Evolutionary conservation across 2,888 invertebrate genomes (phyloP), one percentile per base, ranked within the genome.

Genomic region (Pachydiplax longipennis): DNA sequence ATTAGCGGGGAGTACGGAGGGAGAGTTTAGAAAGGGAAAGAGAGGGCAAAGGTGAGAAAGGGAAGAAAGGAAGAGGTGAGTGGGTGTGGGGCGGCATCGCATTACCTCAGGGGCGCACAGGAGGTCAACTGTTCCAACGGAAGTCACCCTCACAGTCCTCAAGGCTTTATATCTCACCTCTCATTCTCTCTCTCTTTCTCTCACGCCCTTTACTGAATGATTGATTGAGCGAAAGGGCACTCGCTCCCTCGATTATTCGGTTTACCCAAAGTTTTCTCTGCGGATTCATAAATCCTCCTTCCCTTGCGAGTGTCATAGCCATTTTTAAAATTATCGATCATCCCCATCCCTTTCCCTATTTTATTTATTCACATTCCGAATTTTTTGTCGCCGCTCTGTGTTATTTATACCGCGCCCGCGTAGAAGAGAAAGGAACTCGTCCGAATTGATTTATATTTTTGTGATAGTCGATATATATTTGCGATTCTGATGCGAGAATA

Each of bases 191-290:
- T 35, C 8, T 25, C 12, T 35, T 22, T 83, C 58, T 58, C 83
- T 37, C 48, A 83, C 31, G 35, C 58, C 58, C 83, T 37, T 35
- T 83, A 6, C 58, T 53, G 83, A 83, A 87, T 87, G 87, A 87
- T 87, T 61, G 87, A 87, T 87, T 73, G 73, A 73, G 31, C 73
- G 25, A 73, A 73, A 73, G 73, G 73, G 31, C 73, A 73, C 25
- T 31, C 31, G 25, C 73, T 61, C 61, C 18, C 61, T 73, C 73
- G 73, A 73, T 73, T 73, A 25, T 73, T 73, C 73, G 73, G 25
- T 73, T 73, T 73, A 25, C 73, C 25, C 73, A 15, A 73, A 73
- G 8, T 73, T 73, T 73, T 25, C 73, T 73, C 73, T 73, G 73
- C 73, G 73, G 25, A 73, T 73, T 73, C 73, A 73, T 73, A 73